phyloP scores from a whole-genome alignment of 1,140 invertebrate genomes.

The Monochamus saltuarius region DNA sequence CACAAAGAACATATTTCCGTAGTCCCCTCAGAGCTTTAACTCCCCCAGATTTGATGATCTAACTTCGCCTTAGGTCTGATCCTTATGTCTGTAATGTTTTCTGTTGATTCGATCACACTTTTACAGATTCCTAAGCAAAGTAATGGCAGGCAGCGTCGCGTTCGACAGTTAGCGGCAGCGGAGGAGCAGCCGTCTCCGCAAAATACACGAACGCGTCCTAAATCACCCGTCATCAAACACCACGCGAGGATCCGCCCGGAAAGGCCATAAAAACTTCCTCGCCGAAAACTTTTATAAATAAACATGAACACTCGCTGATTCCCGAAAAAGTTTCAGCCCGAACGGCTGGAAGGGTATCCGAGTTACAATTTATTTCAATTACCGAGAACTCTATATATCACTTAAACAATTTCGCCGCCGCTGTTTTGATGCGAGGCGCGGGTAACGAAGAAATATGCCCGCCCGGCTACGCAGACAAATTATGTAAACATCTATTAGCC shows the following conservation, averaged over 20 bases:
- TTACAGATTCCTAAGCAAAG: no score
- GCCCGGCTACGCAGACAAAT: slow-evolving; percentile 14
- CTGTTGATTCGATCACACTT: no score
- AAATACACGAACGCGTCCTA: slow-evolving; percentile 2
- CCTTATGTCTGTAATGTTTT: no score
- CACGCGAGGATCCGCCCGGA: no score
- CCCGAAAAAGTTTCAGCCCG: slow-evolving; percentile 17
- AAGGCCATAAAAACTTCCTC: background rate
- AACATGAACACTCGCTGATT: slow-evolving; percentile 22
- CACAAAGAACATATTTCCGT: no score
- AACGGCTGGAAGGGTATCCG: slow-evolving; percentile 15
- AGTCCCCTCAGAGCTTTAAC: no score
- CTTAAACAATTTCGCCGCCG: slow-evolving; percentile 25
- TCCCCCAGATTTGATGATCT: no score
- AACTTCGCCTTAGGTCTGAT: no score
- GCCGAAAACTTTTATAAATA: slow-evolving; percentile 16
- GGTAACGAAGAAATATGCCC: slow-evolving; percentile 26
- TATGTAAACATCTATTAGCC: slow-evolving; percentile 18
- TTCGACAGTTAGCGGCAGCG: no score
- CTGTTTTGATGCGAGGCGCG: slow-evolving; percentile 23
- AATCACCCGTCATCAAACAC: no score
- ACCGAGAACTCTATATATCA: slow-evolving; percentile 26
- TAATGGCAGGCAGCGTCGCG: no score
- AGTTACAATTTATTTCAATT: slow-evolving; percentile 30
- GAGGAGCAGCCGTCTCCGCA: background rate